phyloP scores from a whole-genome alignment of 1,140 invertebrate genomes.

The Gryon sp. region DNA sequence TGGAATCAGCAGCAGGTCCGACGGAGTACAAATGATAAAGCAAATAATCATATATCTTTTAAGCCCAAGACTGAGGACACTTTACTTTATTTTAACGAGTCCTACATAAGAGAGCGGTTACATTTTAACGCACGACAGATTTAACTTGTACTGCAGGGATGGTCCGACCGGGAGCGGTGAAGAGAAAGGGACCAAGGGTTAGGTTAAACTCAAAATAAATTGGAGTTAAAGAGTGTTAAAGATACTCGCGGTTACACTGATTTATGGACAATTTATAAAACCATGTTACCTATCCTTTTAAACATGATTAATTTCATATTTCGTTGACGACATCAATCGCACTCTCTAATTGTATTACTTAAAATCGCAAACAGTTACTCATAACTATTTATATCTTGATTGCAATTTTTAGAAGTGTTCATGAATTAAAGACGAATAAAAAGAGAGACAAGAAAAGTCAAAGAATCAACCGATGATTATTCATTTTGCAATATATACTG shows the following conservation, averaged over 20 bases:
- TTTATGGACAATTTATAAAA: constrained; percentile 21
- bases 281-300: constrained; percentile 7
- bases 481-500: no score
- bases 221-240: constrained; percentile 28
- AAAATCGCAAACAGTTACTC: not conserved
- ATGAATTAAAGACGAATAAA: not conserved
- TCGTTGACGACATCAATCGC: not conserved
- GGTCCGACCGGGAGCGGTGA: no score
- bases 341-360: constrained; percentile 17
- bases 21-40: no score
- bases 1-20: no score
- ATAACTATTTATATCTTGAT: constrained; percentile 7
- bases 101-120: constrained; percentile 14
- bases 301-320: constrained; percentile 1
- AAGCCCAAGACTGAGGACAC: not conserved
- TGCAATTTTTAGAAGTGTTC: constrained; percentile 5
- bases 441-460: no score
- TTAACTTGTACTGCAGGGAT: constrained; percentile 11
- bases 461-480: no score
- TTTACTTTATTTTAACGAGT: constrained; percentile 7
- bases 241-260: constrained; percentile 13
- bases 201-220: constrained; percentile 27
- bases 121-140: constrained; percentile 21
- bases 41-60: constrained; percentile 10
- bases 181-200: no score